Conservation (phyloP, 2,888 invertebrate species). For the Diploptera punctata region DNA sequence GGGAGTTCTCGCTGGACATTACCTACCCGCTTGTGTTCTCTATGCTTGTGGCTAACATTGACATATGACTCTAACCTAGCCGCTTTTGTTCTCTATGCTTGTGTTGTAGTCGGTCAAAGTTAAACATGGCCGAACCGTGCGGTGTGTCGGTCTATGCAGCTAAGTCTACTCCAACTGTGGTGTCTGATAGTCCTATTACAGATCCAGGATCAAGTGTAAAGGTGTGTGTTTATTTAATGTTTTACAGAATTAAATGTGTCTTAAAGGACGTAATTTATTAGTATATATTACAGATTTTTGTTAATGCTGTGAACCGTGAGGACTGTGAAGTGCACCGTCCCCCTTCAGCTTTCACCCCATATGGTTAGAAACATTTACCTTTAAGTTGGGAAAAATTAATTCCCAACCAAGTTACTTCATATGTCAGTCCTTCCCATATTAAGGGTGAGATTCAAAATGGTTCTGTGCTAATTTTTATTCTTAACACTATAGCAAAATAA, state of each 20-base stretch:
- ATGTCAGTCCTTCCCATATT: conserved; percentile 15
- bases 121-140: conserved; percentile 5
- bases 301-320: neutral
- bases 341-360: neutral
- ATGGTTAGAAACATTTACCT: conserved; percentile 7
- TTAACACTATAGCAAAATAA: neutral
- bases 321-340: conserved; percentile 5
- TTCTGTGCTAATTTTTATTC: neutral
- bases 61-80: too few species aligned
- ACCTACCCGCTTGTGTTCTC: too few species aligned
- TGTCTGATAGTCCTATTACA: conserved; percentile 77
- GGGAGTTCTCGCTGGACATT: too few species aligned
- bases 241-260: neutral
- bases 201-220: conserved; percentile 73
- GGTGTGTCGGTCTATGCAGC: conserved; percentile 11
- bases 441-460: conserved; percentile 14
- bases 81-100: too few species aligned
- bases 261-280: neutral
- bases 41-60: too few species aligned
- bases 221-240: conserved; percentile 52
- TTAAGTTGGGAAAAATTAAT: conserved; percentile 7
- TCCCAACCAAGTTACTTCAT: neutral
- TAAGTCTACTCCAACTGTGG: conserved; percentile 58
- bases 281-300: neutral
- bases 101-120: too few species aligned